Percentiles rank a stretch among this genome's conserved stretches.
Evolutionary conservation across 2,888 invertebrate genomes (phyloP).

Genomic region (Ennomos quercinarius): DNA sequence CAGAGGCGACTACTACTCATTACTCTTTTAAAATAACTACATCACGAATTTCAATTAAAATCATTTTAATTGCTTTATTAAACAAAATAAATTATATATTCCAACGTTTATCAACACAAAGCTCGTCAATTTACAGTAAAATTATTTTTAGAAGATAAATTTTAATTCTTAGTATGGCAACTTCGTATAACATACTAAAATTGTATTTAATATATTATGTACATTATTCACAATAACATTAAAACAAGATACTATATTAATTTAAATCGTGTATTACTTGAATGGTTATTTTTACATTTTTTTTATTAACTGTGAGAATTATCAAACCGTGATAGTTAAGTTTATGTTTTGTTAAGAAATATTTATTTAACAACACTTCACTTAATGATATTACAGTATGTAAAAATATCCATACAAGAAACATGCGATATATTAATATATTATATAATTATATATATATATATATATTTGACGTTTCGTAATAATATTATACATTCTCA

Average conservation of each 20-base stretch:
- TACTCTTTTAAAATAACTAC: conserved; percentile 11
- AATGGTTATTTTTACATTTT: conserved; percentile 21
- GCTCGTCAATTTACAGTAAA: conserved; percentile 59
- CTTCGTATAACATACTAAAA: conserved; percentile 60
- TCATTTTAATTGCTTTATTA: conserved; percentile 17
- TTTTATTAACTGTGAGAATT: not conserved
- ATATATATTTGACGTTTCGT: conserved; percentile 43
- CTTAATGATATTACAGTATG: not conserved
- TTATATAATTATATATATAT: conserved; percentile 4
- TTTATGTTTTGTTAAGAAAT: too few relatives aligned
- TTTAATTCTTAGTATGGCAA: conserved; percentile 62
- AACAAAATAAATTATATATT: conserved; percentile 33
- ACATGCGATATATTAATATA: conserved; percentile 23
- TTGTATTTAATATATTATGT: conserved; percentile 50
- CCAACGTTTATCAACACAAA: conserved; percentile 52
- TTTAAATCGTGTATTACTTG: conserved; percentile 31
- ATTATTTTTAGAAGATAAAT: conserved; percentile 44
- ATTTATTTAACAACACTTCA: too few relatives aligned
- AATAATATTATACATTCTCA: conserved; percentile 61
- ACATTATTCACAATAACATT: conserved; percentile 49
- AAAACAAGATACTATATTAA: conserved; percentile 24
- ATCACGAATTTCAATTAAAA: conserved; percentile 3
- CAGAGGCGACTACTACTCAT: not conserved
- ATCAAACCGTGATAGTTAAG: too few relatives aligned
- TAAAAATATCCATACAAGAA: conserved; percentile 39